Base-by-base conservation (phyloP, 2,797 vertebrate species). In the Sitta carolinensis region DNA sequence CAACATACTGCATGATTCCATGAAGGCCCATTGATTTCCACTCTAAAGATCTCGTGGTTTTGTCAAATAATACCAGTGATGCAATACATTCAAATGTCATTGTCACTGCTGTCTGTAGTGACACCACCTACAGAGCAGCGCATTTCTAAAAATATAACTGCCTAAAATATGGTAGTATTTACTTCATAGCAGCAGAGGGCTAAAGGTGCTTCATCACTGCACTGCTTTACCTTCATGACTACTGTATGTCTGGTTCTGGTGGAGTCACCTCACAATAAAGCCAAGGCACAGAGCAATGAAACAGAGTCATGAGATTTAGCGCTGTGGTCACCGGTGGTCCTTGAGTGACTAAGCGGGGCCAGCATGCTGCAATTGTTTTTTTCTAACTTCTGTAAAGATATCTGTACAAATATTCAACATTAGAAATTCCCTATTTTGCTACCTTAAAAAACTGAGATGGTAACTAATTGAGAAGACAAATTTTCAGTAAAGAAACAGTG, bases 241-340 rank as follows among this genome's bases (percentile, higher is more conserved):
- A 11, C 8, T 55, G 2, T 23, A 5, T 10, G 11, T 26, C 36
- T 40, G 63, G 5, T 63, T 64, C 63, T 61, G 26, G 25, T 8
- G 47, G 43, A 79, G 47, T 40, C 54, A 38, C 21, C 70, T 63
- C 89, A 57, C n/a, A 68, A 61, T 32, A 75, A 70, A 66, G n/a
- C 34, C 77, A 61, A 48, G 74, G 40, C 58, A 72, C 34, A 36
- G 22, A 34, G 57, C 62, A 38, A 45, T 29, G 42, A 57, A 78
- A 73, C 0, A 42, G 22, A 66, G 29, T 26, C 59, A 57, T 0
- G 0, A 47, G 48, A 34, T 68, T 45, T 4, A 86, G 36, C 3
- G 2, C 34, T 0, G 16, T 6, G 1, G n/a, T 10, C 0, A 1
- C 48, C 6, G 3, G 7, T 42, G 17, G 29, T 73, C 59, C 62